Conservation (phyloP, 2,113 vertebrate species). For the Lates calcarifer region DNA sequence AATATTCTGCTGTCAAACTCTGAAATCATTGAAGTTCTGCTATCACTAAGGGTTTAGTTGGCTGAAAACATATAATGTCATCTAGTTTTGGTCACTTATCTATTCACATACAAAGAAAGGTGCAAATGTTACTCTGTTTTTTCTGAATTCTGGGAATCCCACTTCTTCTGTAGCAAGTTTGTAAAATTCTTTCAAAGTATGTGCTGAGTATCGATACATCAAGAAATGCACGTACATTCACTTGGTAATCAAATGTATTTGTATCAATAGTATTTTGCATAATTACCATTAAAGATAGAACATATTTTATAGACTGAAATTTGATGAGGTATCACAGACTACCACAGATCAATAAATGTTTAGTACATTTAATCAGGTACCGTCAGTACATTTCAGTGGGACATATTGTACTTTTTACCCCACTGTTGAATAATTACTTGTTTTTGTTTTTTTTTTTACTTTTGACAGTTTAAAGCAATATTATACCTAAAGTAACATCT, state of each 20-base stretch:
- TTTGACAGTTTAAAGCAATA: too few relatives aligned
- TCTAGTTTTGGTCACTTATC: conserved; percentile 6
- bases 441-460: too few relatives aligned
- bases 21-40: conserved; percentile 18
- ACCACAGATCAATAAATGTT: too few relatives aligned
- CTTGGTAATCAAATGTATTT: neutral
- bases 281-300: neutral
- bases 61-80: neutral
- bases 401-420: too few relatives aligned
- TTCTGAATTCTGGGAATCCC: neutral
- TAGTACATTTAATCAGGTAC: too few relatives aligned
- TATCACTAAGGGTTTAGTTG: neutral
- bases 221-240: neutral
- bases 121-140: neutral
- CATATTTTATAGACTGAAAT: too few relatives aligned
- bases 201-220: too few relatives aligned
- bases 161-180: neutral
- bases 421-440: too few relatives aligned
- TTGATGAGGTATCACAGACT: too few relatives aligned
- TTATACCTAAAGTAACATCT: too few relatives aligned
- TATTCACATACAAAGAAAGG: neutral
- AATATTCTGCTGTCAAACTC: conserved; percentile 28
- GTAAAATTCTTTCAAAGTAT: neutral
- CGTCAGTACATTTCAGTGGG: too few relatives aligned
- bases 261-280: neutral